Conservation (phyloP, 2,113 vertebrate species). For the Nycticryphes semicollaris region DNA sequence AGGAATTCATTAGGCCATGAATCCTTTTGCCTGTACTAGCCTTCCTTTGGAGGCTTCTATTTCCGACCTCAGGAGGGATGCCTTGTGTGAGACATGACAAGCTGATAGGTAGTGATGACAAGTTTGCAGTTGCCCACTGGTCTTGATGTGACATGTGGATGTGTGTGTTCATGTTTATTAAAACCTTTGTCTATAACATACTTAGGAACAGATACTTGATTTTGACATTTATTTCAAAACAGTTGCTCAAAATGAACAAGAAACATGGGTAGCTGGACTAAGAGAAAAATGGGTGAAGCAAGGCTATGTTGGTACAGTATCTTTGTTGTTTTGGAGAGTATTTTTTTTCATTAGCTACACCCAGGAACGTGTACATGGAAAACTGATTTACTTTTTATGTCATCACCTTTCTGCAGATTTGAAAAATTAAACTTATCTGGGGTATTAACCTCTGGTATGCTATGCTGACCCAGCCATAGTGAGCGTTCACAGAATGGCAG, state of each 20-base stretch:
- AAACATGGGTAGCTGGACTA: not conserved
- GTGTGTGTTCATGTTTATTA: not conserved
- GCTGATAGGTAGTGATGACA: not conserved
- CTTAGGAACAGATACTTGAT: not conserved
- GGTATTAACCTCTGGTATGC: not conserved
- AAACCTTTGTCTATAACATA: not conserved
- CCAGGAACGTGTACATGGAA: accelerated
- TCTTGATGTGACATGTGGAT: not conserved
- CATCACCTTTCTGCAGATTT: not conserved
- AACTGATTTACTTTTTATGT: not conserved
- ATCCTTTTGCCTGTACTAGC: not conserved
- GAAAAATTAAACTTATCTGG: not conserved
- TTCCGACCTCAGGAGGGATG: not conserved
- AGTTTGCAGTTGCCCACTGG: not conserved
- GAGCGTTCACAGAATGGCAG: not conserved
- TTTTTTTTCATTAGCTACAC: not conserved
- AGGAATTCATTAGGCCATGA: not conserved
- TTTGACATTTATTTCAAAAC: not conserved
- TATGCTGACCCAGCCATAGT: not conserved
- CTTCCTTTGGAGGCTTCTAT: not conserved
- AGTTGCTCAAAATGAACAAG: not conserved
- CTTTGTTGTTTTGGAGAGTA: not conserved
- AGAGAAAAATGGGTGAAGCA: not conserved
- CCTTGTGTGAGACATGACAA: not conserved
- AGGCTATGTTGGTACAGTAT: not conserved